These are phyloP conservation scores for Luidia sarsii DNA, from an alignment of 53 echinoderm and acorn worm genomes.

Conservation along the genomic window DNA sequence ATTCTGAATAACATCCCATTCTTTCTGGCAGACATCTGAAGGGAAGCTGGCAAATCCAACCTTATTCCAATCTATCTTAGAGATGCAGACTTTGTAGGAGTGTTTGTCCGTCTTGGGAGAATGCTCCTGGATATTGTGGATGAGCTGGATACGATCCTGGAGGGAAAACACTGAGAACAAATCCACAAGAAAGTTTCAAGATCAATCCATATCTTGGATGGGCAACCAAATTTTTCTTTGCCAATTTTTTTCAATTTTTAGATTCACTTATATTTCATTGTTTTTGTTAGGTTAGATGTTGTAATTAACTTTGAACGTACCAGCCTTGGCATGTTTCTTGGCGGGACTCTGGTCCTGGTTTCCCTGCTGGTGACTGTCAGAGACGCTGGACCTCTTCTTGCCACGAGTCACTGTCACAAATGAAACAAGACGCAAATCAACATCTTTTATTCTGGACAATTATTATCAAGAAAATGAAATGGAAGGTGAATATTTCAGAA, in stretches of 20 bases:
- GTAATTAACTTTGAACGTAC: too few relatives aligned
- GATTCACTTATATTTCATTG: too few relatives aligned
- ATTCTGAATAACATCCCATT: conserved; percentile 82
- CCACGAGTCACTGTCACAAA: conserved; percentile 19
- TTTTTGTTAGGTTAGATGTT: too few relatives aligned
- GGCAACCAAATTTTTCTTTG: too few relatives aligned
- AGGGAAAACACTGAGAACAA: conserved; percentile 67
- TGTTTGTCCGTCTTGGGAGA: conserved; percentile 84
- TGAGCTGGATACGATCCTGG: conserved; percentile 70
- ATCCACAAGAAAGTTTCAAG: too few relatives aligned
- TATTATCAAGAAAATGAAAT: background rate
- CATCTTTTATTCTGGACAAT: too few relatives aligned
- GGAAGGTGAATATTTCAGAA: background rate
- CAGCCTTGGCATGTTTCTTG: too few relatives aligned
- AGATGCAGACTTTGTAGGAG: conserved; percentile 82
- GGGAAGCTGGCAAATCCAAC: conserved; percentile 64
- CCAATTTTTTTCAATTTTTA: too few relatives aligned
- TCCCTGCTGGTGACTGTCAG: background rate
- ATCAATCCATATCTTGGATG: too few relatives aligned
- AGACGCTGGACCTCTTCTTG: background rate
- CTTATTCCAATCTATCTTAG: conserved; percentile 83
- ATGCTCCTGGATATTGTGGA: conserved; percentile 67
- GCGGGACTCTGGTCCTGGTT: background rate
- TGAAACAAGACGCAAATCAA: too few relatives aligned
- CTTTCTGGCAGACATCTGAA: conserved; percentile 74